A percentile compares a stretch with the other conserved stretches of the same genome.
Evolutionary conservation across 35 echinoderm and acorn worm species (phyloP).

Genomic region (Antedon bifida): DNA sequence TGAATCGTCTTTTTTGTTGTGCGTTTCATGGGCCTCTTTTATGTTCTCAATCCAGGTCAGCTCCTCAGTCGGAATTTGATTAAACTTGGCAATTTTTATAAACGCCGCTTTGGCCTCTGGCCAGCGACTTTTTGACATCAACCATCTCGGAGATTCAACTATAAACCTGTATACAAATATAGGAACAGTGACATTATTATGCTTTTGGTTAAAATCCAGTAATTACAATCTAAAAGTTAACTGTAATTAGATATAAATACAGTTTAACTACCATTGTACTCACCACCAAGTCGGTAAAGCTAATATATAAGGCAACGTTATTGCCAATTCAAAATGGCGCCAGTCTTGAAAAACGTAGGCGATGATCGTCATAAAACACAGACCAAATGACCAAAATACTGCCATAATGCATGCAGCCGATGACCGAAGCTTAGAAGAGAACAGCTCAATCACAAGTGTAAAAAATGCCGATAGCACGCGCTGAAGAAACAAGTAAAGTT

Average conservation of each 20-base stretch:
- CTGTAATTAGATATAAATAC: no score
- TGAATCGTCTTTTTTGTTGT: neutral
- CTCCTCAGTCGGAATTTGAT: neutral
- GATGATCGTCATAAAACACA: neutral
- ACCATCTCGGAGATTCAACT: neutral
- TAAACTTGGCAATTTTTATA: neutral
- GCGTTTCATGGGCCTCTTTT: neutral
- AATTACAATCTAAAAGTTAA: no score
- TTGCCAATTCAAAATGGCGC: neutral
- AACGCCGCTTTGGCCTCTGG: neutral
- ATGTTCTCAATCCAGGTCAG: neutral
- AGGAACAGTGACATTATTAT: no score
- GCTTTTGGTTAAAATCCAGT: no score
- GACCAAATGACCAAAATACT: neutral
- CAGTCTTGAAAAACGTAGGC: neutral
- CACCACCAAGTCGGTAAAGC: neutral
- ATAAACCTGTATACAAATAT: neutral
- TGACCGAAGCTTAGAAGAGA: neutral
- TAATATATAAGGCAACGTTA: neutral
- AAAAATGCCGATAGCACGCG: neutral
- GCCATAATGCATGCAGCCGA: neutral
- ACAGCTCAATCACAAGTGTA: neutral
- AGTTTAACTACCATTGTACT: no score
- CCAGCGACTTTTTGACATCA: neutral
- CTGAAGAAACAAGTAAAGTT: no score